Evolutionary conservation across 92 coral and sea anemone genomes (phyloP).

Genomic region (Scolanthus callimorphus): DNA sequence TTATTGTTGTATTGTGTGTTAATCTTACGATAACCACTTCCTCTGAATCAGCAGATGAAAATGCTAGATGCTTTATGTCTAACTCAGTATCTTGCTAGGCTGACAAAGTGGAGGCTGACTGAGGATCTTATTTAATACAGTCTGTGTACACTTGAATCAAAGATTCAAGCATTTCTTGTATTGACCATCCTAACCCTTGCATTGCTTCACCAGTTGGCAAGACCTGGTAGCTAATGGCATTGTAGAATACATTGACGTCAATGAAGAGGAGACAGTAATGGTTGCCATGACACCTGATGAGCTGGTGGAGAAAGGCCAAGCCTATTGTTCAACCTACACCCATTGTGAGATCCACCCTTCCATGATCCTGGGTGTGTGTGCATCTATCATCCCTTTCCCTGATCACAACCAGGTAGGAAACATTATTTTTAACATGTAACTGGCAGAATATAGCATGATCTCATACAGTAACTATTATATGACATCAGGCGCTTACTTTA

Average conservation of each 20-base stretch:
- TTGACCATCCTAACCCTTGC: neutral
- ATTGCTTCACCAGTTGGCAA: too few species aligned
- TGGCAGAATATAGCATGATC: too few species aligned
- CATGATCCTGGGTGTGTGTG: slow-evolving; percentile 98
- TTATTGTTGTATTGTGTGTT: too few species aligned
- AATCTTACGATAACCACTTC: too few species aligned
- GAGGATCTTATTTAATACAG: too few species aligned
- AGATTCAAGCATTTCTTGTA: neutral
- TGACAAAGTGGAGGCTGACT: too few species aligned
- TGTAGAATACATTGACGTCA: slow-evolving; percentile 95
- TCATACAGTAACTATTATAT: too few species aligned
- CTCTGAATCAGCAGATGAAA: too few species aligned
- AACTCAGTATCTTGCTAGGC: too few species aligned
- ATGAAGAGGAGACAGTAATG: slow-evolving; percentile 99
- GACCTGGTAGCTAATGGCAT: slow-evolving; percentile 94
- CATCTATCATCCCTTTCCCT: slow-evolving; percentile 97
- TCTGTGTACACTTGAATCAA: neutral
- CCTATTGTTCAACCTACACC: slow-evolving; percentile 93
- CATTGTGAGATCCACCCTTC: slow-evolving; percentile 99
- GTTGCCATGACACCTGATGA: slow-evolving; percentile 99
- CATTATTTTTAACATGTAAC: too few species aligned
- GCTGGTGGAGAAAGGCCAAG: slow-evolving; percentile 87
- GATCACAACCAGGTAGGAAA: slow-evolving; percentile 98
- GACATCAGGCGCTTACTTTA: too few species aligned
- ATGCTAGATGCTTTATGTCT: too few species aligned